Conservation (phyloP, 2,888 invertebrate species). For the Diadegma fenestrale region DNA sequence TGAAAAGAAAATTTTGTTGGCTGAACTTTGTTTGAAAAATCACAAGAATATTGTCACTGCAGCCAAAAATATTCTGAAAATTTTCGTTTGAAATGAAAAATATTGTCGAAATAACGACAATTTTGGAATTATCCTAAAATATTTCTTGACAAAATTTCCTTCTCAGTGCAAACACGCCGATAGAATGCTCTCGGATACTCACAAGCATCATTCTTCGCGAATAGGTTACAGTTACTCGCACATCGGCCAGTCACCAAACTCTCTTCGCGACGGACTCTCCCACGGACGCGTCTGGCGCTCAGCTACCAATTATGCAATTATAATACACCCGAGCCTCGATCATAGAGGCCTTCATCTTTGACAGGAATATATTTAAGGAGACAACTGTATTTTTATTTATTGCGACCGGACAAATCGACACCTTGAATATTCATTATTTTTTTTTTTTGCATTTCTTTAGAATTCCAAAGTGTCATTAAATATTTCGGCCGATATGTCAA, state of each 20-base stretch:
- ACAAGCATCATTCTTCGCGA: not conserved
- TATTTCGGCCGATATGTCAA: not conserved
- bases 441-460: not conserved
- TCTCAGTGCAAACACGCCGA: not conserved
- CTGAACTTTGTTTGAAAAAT: too few relatives aligned
- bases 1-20: too few relatives aligned
- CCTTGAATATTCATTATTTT: not conserved
- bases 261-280: not conserved
- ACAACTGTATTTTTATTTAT: not conserved
- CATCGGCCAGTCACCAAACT: not conserved
- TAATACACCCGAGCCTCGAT: not conserved
- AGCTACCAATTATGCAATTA: conserved; percentile 15
- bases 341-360: not conserved
- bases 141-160: too few relatives aligned
- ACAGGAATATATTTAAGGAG: not conserved
- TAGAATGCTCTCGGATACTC: not conserved
- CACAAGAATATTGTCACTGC: too few relatives aligned
- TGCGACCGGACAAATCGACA: not conserved
- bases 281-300: not conserved
- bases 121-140: too few relatives aligned
- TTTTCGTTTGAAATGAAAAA: too few relatives aligned
- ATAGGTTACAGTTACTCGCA: conserved; percentile 10
- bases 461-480: not conserved
- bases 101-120: too few relatives aligned
- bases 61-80: too few relatives aligned